phyloP scores from a whole-genome alignment of 2,888 invertebrate species.

The Melieria omissa region DNA sequence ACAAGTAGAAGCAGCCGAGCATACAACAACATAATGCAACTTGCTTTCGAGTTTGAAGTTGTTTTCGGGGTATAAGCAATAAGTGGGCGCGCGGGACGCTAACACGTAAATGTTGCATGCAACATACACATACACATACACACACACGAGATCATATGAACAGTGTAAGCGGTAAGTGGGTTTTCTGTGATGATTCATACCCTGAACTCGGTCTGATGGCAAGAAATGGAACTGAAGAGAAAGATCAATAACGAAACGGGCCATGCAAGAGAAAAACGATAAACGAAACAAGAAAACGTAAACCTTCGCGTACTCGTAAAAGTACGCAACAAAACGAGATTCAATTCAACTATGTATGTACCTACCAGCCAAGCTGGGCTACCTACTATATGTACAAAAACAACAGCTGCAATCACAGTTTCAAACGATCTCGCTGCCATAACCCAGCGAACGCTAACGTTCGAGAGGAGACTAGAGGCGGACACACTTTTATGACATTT shows the following conservation, averaged over 20 bases:
- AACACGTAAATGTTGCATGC: conserved; percentile 5
- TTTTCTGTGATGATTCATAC: conserved; percentile 7
- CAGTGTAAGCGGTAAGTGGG: not conserved
- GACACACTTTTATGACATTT: too few species aligned
- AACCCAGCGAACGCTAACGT: too few species aligned
- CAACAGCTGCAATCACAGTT: conserved; percentile 37
- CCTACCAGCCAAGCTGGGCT: conserved; percentile 5
- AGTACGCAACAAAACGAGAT: conserved; percentile 1
- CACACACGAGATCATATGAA: not conserved
- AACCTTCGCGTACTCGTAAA: not conserved
- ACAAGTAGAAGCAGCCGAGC: too few species aligned
- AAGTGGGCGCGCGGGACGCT: too few species aligned
- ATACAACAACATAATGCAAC: too few species aligned
- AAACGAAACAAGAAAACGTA: conserved; percentile 16
- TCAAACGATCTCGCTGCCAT: conserved; percentile 15
- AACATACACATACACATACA: not conserved
- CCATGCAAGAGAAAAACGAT: conserved; percentile 14
- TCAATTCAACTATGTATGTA: too few species aligned
- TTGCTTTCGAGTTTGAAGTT: too few species aligned
- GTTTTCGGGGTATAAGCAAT: too few species aligned
- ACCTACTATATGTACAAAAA: conserved; percentile 12
- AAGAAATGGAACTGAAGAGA: conserved; percentile 11
- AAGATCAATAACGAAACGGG: not conserved
- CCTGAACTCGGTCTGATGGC: not conserved
- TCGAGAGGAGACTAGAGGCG: too few species aligned